Percentiles rank a stretch among this genome's conserved stretches.
These are phyloP conservation scores for Pogoniulus pusillus DNA, from an alignment of 2,797 vertebrate genomes.

Conservation along the genomic window DNA sequence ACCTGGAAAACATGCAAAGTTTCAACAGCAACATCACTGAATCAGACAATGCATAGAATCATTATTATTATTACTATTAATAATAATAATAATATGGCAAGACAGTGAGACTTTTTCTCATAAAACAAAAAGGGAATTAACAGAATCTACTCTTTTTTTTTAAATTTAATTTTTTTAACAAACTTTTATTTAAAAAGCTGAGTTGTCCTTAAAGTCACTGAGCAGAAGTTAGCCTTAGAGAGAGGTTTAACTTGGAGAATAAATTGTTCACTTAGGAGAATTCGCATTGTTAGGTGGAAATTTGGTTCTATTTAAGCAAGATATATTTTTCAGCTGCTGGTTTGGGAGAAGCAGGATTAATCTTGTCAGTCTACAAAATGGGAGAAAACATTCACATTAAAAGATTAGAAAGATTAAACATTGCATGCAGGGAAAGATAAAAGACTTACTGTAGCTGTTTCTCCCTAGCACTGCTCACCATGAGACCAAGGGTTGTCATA, in stretches of 20 bases:
- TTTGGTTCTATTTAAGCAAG: not conserved
- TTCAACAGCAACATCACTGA: constrained; percentile 64
- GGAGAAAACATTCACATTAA: constrained; percentile 52
- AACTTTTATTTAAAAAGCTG: constrained; percentile 55
- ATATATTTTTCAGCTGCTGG: not conserved
- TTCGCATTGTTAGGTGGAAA: constrained; percentile 56
- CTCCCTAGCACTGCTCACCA: constrained; percentile 33
- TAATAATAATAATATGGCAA: constrained; percentile 70
- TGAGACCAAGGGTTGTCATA: constrained; percentile 30
- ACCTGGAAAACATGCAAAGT: constrained; percentile 72
- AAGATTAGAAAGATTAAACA: constrained; percentile 61
- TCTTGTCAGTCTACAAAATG: constrained; percentile 48
- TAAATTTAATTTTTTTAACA: not conserved
- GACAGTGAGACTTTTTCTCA: constrained; percentile 36
- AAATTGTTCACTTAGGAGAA: not conserved
- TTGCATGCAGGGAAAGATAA: constrained; percentile 32
- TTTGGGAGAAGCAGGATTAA: constrained; percentile 41
- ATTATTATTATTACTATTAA: constrained; percentile 17
- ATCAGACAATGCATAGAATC: constrained; percentile 74
- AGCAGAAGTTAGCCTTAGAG: constrained; percentile 34
- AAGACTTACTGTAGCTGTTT: constrained; percentile 37
- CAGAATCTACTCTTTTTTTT: not conserved
- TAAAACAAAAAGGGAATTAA: constrained; percentile 39
- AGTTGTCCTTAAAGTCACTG: constrained; percentile 28
- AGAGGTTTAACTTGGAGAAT: constrained; percentile 28